Evolutionary conservation across 2,113 vertebrate genomes (phyloP).

Genomic region (Semicossyphus pulcher): DNA sequence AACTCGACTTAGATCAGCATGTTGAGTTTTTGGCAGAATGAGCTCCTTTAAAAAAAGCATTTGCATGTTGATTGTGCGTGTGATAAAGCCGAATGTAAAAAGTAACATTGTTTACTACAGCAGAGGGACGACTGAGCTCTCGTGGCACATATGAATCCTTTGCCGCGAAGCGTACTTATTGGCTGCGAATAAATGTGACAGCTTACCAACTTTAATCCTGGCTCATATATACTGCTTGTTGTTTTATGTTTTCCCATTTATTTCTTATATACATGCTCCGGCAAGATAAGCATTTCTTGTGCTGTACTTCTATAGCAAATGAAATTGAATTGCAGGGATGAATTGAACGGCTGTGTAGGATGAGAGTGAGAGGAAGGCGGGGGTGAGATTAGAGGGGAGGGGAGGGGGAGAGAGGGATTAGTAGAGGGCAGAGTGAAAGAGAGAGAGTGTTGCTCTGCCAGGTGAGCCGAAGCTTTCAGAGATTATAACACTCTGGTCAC

Average conservation of each 20-base stretch:
- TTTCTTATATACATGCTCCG: slow-evolving; percentile 58
- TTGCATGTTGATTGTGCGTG: slow-evolving; percentile 62
- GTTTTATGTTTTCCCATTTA: slow-evolving; percentile 63
- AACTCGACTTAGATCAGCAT: slow-evolving; percentile 69
- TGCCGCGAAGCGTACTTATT: slow-evolving; percentile 48
- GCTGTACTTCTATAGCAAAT: slow-evolving; percentile 59
- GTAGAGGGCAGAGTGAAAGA: slow-evolving; percentile 46
- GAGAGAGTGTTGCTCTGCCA: slow-evolving; percentile 65
- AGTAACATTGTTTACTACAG: slow-evolving; percentile 35
- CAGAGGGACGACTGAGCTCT: slow-evolving; percentile 36
- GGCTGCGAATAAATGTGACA: slow-evolving; percentile 42
- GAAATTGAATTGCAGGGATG: slow-evolving; percentile 60
- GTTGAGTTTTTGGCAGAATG: slow-evolving; percentile 59
- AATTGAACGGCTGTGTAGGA: slow-evolving; percentile 49
- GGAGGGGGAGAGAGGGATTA: slow-evolving; percentile 61
- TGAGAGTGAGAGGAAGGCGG: slow-evolving; percentile 19
- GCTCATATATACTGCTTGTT: slow-evolving; percentile 68
- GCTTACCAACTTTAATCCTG: slow-evolving; percentile 70
- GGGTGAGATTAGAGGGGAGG: slow-evolving; percentile 58
- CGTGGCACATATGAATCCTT: slow-evolving; percentile 45
- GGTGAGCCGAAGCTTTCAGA: slow-evolving; percentile 65
- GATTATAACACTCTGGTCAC: slow-evolving; percentile 57
- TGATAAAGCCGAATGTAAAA: slow-evolving; percentile 53
- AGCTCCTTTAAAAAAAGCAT: slow-evolving; percentile 33
- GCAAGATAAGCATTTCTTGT: slow-evolving; percentile 68